These are phyloP conservation scores for Asarcornis scutulata DNA, from an alignment of 2,113 vertebrate species.

Conservation along the genomic window DNA sequence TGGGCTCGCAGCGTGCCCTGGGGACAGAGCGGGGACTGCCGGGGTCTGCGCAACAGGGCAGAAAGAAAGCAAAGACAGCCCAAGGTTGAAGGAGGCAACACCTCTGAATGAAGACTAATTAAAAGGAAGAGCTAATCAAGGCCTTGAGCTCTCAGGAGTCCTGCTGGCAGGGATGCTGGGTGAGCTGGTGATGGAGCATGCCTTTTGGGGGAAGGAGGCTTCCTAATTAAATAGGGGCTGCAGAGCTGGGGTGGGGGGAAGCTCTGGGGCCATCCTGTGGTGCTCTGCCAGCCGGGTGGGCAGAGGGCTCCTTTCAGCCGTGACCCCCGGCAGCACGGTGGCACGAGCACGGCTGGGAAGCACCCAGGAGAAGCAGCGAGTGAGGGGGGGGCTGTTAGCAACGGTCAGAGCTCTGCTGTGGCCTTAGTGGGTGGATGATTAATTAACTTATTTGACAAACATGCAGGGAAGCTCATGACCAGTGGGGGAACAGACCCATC, in stretches of 20 bases:
- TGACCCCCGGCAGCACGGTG: too few relatives aligned
- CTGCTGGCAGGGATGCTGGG: background rate
- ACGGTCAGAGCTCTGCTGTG: background rate
- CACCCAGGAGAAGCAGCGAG: background rate
- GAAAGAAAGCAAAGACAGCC: background rate
- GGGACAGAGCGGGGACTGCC: too few relatives aligned
- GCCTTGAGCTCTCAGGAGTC: background rate
- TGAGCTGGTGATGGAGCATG: background rate
- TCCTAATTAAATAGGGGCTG: background rate
- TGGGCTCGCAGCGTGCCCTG: too few relatives aligned
- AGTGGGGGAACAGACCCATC: background rate
- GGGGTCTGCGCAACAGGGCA: background rate
- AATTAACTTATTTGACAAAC: background rate
- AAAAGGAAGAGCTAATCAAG: constrained; percentile 13
- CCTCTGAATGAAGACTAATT: background rate
- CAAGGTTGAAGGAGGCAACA: background rate
- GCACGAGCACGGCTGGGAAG: background rate
- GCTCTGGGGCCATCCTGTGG: background rate
- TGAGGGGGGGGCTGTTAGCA: background rate
- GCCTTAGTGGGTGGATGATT: background rate
- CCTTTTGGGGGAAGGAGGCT: background rate
- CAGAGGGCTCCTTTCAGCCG: too few relatives aligned
- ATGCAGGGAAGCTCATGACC: background rate
- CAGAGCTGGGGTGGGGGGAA: background rate
- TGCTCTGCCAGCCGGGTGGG: too few relatives aligned